Evolutionary conservation across 23 tunicate genomes (phyloP), one percentile per base, ranked within the genome.

Genomic region (Ascidia mentula): DNA sequence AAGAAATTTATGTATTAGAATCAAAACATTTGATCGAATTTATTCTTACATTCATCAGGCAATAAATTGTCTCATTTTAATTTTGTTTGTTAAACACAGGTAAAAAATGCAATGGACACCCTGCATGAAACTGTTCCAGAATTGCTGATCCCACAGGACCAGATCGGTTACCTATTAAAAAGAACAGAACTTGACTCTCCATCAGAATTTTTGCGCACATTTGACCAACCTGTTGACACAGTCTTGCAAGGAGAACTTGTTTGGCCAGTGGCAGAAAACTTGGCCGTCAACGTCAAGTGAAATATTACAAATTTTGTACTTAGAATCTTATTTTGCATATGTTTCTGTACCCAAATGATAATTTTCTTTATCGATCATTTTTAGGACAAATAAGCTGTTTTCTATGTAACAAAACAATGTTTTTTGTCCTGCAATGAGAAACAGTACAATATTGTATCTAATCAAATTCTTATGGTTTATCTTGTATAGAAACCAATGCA

Each of bases 111-210:
- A 18, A 74, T 75, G 78, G 96, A 90, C 46, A 80, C 81, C 37
- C 69, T 90, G 24, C 90, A 90, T 45, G 96, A 90, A 40, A 77
- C 82, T 18, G 96, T 90, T 42, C 96, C 96, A 0, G 96, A 90
- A 31, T 81, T 90, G 31, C 83, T 90, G 61, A 85, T 90, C 40
- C 96, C 96, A 31, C 96, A 85, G 59, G 96, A 90, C 69, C 86
- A 87, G 75, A 85, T 90, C 76, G 96, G 89, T 46, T 90, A 75
- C 46, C 84, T 90, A 0, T 34, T 90, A 37, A 82, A 90, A 53
- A 76, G 87, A 59, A 35, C 85, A 26, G 96, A 90, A 81, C 87
- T 90, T 20, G 96, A 90, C 37, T 80, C 96, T 4, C 96, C 96
- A 12, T 69, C 42, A 8, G 60, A 40, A 36, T 90, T 81, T 72